phyloP scores from a whole-genome alignment of 2,797 vertebrate species.

The Danio jaintianensis region DNA sequence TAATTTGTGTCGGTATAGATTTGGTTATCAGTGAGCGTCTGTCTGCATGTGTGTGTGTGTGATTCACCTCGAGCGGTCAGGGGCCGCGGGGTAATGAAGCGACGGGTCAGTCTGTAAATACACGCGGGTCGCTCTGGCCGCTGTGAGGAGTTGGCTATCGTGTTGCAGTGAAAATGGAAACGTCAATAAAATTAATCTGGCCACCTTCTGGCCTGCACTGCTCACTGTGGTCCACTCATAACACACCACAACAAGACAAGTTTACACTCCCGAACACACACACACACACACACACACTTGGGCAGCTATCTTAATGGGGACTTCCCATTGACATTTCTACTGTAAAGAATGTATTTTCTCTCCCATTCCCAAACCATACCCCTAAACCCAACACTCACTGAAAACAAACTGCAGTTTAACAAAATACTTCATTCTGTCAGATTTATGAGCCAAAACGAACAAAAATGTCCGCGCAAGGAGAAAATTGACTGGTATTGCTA shows the following conservation, averaged over 20 bases:
- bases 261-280: conserved; percentile 67
- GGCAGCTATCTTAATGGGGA: too few relatives aligned
- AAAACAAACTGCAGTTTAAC: too few relatives aligned
- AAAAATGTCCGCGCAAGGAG: too few relatives aligned
- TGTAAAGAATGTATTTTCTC: too few relatives aligned
- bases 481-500: too few relatives aligned
- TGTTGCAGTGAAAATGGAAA: conserved; percentile 99
- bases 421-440: too few relatives aligned
- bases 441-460: too few relatives aligned
- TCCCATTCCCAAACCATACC: too few relatives aligned
- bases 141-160: conserved; percentile 90
- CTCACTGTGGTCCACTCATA: conserved; percentile 76
- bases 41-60: conserved; percentile 50
- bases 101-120: conserved; percentile 98
- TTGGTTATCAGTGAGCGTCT: conserved; percentile 4
- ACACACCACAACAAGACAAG: conserved; percentile 70
- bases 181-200: conserved; percentile 99
- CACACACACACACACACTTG: conserved; percentile 15
- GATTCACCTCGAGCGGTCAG: conserved; percentile 75
- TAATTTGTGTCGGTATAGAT: background rate
- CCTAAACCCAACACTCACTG: too few relatives aligned
- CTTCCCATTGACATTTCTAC: too few relatives aligned
- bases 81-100: conserved; percentile 96
- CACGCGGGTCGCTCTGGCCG: conserved; percentile 88
- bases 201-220: conserved; percentile 90